Conservation (phyloP, 1,140 invertebrate species). For the Aethina tumida region DNA sequence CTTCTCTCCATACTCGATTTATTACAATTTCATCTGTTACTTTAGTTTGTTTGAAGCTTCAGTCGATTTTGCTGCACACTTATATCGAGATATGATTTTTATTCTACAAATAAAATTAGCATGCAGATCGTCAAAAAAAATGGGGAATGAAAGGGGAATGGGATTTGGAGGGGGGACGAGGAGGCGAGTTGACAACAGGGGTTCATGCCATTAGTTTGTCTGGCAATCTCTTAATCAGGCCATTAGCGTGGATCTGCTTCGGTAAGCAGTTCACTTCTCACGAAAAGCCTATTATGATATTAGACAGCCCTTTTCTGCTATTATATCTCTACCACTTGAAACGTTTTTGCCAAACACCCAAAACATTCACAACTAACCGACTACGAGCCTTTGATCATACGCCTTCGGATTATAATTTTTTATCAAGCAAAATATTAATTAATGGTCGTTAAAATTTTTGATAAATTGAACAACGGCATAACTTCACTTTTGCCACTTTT, state of each 20-base stretch:
- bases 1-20: too few species aligned
- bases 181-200: slow-evolving; percentile 13
- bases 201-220: slow-evolving; percentile 25
- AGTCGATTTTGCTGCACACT: background rate
- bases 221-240: slow-evolving; percentile 32
- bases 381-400: too few species aligned
- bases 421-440: too few species aligned
- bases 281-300: slow-evolving; percentile 33
- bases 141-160: background rate
- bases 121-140: too few species aligned
- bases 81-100: background rate
- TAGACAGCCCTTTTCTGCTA: slow-evolving; percentile 25
- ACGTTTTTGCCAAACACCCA: slow-evolving; percentile 12
- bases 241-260: slow-evolving; percentile 30
- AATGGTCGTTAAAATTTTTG: too few species aligned
- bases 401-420: too few species aligned
- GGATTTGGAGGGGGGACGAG: background rate
- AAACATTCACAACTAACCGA: too few species aligned
- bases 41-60: background rate
- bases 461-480: too few species aligned
- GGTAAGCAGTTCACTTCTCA: slow-evolving; percentile 25
- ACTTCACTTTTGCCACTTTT: too few species aligned
- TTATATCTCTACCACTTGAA: slow-evolving; percentile 20
- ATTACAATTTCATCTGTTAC: slow-evolving; percentile 16
- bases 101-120: too few species aligned